Percentiles rank a stretch among this genome's conserved stretches.
These are phyloP conservation scores for Acleris literana DNA, from an alignment of 2,888 invertebrate species.

Conservation along the genomic window DNA sequence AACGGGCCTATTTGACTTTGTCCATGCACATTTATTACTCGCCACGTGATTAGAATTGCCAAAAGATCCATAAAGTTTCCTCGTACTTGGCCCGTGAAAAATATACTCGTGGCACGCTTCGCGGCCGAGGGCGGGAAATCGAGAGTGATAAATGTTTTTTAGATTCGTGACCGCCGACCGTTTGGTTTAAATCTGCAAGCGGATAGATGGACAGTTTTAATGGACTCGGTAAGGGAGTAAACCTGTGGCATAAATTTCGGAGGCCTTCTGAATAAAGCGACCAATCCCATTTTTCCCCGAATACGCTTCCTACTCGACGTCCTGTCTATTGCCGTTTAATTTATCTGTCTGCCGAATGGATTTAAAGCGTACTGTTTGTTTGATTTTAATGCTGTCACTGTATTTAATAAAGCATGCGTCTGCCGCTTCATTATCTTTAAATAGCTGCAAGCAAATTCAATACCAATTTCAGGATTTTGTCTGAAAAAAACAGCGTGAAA, in stretches of 20 bases:
- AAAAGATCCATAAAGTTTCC: conserved; percentile 45
- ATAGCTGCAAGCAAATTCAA: no score
- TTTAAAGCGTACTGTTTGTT: conserved; percentile 45
- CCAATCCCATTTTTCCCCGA: conserved; percentile 58
- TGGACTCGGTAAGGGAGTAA: conserved; percentile 68
- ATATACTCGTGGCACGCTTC: conserved; percentile 56
- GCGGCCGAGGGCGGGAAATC: conserved; percentile 57
- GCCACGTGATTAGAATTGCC: conserved; percentile 44
- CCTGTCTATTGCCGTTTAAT: conserved; percentile 67
- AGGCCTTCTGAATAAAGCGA: conserved; percentile 51
- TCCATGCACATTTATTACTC: conserved; percentile 37
- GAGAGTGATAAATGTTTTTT: conserved; percentile 73
- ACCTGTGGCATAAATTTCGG: conserved; percentile 68
- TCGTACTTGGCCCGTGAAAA: conserved; percentile 54
- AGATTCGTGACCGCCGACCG: conserved; percentile 65
- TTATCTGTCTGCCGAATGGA: conserved; percentile 63
- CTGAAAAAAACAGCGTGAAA: background rate
- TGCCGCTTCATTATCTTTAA: conserved; percentile 10
- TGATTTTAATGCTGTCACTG: conserved; percentile 42
- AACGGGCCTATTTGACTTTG: conserved; percentile 38
- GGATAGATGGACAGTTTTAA: conserved; percentile 75
- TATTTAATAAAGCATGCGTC: conserved; percentile 23
- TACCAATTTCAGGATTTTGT: background rate
- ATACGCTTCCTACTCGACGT: conserved; percentile 52
- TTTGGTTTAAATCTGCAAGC: conserved; percentile 73